Evolutionary conservation across 2,113 vertebrate species (phyloP).

Genomic region (Istiophorus platypterus): DNA sequence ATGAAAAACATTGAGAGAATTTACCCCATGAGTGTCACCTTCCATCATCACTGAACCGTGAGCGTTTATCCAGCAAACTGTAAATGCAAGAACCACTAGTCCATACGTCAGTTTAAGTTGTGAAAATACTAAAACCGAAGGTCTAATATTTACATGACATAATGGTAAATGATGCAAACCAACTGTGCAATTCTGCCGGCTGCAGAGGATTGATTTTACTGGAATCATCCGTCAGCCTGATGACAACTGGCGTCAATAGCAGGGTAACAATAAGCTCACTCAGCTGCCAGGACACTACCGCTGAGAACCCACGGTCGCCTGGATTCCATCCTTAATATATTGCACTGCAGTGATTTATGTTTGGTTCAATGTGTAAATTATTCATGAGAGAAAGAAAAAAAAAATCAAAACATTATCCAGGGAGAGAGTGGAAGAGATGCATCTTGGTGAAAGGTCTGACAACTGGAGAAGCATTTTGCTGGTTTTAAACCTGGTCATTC

Average conservation of each 20-base stretch:
- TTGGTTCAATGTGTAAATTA: constrained; percentile 20
- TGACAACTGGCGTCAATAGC: not conserved
- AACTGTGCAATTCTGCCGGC: not conserved
- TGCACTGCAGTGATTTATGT: constrained; percentile 20
- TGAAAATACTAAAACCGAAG: not conserved
- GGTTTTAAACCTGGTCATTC: not conserved
- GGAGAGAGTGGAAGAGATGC: not conserved
- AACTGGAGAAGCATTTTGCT: not conserved
- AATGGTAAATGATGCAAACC: too few species aligned
- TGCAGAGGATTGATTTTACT: constrained; percentile 5
- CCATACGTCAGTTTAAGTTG: not conserved
- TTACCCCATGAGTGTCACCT: not conserved
- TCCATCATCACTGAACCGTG: not conserved
- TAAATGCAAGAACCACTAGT: not conserved
- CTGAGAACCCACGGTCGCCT: not conserved
- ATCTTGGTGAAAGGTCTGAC: not conserved
- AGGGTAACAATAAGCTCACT: not conserved
- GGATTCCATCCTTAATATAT: constrained; percentile 2
- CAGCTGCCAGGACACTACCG: not conserved
- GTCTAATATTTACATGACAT: not conserved
- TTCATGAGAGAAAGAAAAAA: constrained; percentile 10
- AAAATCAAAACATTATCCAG: not conserved
- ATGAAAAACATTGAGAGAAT: constrained; percentile 26
- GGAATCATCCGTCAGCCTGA: not conserved
- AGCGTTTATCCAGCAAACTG: not conserved